Evolutionary conservation across 1,140 invertebrate genomes (phyloP).

Genomic region (Pseudomyrmex flavicornis): DNA sequence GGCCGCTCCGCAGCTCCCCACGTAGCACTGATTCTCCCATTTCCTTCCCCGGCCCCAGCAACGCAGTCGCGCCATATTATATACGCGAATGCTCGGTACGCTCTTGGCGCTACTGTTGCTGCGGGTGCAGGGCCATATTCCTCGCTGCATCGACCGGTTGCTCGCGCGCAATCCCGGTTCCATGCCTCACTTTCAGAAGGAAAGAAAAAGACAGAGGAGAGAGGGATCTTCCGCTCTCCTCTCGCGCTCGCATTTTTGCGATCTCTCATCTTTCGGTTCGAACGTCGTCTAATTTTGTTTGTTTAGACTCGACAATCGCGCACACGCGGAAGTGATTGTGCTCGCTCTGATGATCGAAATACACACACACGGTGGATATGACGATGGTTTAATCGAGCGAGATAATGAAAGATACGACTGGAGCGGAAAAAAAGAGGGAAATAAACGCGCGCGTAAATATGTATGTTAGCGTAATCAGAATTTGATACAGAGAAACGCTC

Average conservation of each 20-base stretch:
- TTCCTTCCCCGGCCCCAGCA: slow-evolving; percentile 35
- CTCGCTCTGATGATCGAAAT: slow-evolving; percentile 21
- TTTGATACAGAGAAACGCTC: too few species aligned
- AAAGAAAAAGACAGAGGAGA: neutral
- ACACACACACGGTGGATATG: neutral
- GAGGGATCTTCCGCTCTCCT: slow-evolving; percentile 38
- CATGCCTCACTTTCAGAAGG: slow-evolving; percentile 29
- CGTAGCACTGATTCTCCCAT: slow-evolving; percentile 21
- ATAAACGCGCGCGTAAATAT: neutral
- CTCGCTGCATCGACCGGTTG: slow-evolving; percentile 80
- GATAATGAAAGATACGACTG: slow-evolving; percentile 20
- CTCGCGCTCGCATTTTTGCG: slow-evolving; percentile 36
- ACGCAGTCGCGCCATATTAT: slow-evolving; percentile 74
- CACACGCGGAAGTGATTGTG: neutral
- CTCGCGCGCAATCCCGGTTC: slow-evolving; percentile 54
- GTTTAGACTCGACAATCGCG: slow-evolving; percentile 40
- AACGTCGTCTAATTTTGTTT: slow-evolving; percentile 44
- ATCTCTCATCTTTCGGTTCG: slow-evolving; percentile 32
- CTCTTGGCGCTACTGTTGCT: slow-evolving; percentile 71
- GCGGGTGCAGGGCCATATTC: slow-evolving; percentile 73
- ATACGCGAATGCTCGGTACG: slow-evolving; percentile 74
- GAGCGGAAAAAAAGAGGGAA: neutral
- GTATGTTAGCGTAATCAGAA: too few species aligned
- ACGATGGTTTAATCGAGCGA: slow-evolving; percentile 24
- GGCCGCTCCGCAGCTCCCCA: slow-evolving; percentile 51